Conservation (phyloP, 2,797 vertebrate genomes). For the Falco naumanni region DNA sequence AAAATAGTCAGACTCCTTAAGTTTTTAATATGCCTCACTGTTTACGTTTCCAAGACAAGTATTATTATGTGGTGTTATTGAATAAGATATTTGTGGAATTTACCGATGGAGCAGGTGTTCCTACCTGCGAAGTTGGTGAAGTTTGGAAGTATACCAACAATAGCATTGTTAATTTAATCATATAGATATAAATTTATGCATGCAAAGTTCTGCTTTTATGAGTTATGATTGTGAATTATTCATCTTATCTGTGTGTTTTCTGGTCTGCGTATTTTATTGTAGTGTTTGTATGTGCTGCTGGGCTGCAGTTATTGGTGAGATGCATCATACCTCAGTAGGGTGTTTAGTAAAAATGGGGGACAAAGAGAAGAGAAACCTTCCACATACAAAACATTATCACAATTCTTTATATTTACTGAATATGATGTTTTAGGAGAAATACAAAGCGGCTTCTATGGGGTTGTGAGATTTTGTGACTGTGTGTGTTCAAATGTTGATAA, state of each 20-base stretch:
- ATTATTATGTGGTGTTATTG: not conserved
- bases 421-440: not conserved
- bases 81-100: not conserved
- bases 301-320: not conserved
- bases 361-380: not conserved
- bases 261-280: not conserved
- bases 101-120: not conserved
- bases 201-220: not conserved
- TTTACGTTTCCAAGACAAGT: not conserved
- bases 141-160: not conserved
- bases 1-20: not conserved
- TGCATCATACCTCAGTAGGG: not conserved
- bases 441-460: not conserved
- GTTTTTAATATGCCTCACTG: not conserved
- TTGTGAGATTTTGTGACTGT: not conserved
- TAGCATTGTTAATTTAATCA: not conserved
- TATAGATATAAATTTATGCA: not conserved
- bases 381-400: not conserved
- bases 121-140: not conserved
- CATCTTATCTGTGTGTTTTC: not conserved
- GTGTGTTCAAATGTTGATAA: not conserved
- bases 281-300: not conserved
- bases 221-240: not conserved
- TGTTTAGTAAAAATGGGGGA: not conserved
- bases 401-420: not conserved